Evolutionary conservation across 1,140 invertebrate species (phyloP).

Genomic region (Oryzaephilus surinamensis): DNA sequence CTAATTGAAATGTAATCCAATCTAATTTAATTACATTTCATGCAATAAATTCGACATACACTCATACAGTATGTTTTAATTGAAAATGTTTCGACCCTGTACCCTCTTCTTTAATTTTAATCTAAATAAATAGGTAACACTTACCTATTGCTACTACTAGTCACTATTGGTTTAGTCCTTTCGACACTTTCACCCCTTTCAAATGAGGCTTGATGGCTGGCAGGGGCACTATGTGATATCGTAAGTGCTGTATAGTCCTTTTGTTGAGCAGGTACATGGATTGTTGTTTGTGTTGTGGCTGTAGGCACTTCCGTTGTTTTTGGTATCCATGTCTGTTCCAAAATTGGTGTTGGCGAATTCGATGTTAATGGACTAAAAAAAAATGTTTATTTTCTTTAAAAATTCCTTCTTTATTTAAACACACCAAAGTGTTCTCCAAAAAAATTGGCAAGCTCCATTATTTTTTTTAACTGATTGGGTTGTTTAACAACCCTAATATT

Average conservation of each 20-base stretch:
- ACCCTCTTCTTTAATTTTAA: too few relatives aligned
- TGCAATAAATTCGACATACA: too few relatives aligned
- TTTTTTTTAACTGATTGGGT: too few relatives aligned
- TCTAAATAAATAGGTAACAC: too few relatives aligned
- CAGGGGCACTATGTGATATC: slow-evolving; percentile 32
- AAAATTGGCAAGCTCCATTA: too few relatives aligned
- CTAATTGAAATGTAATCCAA: too few relatives aligned
- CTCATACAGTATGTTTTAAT: too few relatives aligned
- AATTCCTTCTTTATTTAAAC: not conserved
- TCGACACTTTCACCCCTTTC: slow-evolving; percentile 34
- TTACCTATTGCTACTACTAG: slow-evolving; percentile 14
- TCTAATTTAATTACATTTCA: too few relatives aligned
- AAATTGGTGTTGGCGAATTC: slow-evolving; percentile 38
- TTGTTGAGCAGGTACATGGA: slow-evolving; percentile 23
- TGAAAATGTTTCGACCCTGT: too few relatives aligned
- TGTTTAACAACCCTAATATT: too few relatives aligned
- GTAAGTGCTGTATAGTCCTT: slow-evolving; percentile 32
- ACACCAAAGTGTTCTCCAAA: too few relatives aligned
- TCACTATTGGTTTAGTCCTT: slow-evolving; percentile 13
- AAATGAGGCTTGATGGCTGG: slow-evolving; percentile 34
- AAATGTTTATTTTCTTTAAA: not conserved
- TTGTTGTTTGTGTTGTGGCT: slow-evolving; percentile 21
- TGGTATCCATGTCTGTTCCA: slow-evolving; percentile 33
- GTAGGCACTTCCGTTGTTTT: slow-evolving; percentile 32
- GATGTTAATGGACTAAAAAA: slow-evolving; percentile 43